Evolutionary conservation across 2,113 vertebrate genomes (phyloP).

Genomic region (Gymnobelideus leadbeateri): DNA sequence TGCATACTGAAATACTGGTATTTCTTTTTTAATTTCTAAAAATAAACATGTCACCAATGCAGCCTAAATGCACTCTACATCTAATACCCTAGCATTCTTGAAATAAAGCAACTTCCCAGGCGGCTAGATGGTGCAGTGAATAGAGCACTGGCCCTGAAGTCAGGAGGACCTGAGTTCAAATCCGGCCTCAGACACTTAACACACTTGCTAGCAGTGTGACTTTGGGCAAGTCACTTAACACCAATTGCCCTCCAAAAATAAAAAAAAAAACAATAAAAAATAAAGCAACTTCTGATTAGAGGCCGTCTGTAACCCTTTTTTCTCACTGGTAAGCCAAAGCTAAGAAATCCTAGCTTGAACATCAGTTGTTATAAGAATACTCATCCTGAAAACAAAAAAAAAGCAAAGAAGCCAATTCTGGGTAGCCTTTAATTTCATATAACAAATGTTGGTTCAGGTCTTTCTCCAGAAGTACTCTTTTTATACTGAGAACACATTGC

Average conservation of each 20-base stretch:
- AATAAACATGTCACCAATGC: slow-evolving; percentile 11
- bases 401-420: background rate
- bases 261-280: too few species aligned
- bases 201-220: too few species aligned
- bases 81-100: slow-evolving; percentile 19
- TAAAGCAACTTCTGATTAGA: too few species aligned
- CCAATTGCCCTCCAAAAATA: too few species aligned
- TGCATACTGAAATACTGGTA: slow-evolving; percentile 7
- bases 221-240: too few species aligned
- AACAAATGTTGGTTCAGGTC: background rate
- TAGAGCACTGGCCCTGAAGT: too few species aligned
- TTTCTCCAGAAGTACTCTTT: background rate
- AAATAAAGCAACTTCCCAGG: slow-evolving; percentile 22
- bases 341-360: slow-evolving; percentile 12
- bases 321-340: slow-evolving; percentile 31
- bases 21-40: slow-evolving; percentile 55
- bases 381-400: too few species aligned
- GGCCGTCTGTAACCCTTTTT: slow-evolving; percentile 3
- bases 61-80: slow-evolving; percentile 13
- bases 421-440: background rate
- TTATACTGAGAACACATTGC: background rate
- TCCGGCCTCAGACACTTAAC: too few species aligned
- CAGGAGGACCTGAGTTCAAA: too few species aligned
- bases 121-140: too few species aligned
- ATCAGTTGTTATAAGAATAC: slow-evolving; percentile 23